Evolutionary conservation across 2,888 invertebrate species (phyloP).

Genomic region (Odontomyia ornata): DNA sequence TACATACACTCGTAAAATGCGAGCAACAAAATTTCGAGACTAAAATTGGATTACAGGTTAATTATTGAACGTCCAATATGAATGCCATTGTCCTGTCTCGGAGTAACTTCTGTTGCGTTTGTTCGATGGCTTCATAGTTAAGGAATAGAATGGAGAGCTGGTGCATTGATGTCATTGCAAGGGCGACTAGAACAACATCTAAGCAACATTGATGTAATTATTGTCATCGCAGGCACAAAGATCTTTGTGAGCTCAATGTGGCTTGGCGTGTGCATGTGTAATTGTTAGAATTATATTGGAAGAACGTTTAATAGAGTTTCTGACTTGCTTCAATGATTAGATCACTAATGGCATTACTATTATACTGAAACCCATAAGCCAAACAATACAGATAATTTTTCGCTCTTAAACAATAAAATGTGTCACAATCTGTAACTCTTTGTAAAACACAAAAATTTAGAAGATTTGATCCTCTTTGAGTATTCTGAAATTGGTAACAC

Average conservation of each 20-base stretch:
- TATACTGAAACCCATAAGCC: no score
- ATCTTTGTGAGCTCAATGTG: constrained; percentile 3
- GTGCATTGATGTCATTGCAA: neutral
- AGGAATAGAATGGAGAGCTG: neutral
- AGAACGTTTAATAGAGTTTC: no score
- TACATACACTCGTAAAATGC: neutral
- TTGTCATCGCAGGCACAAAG: constrained; percentile 16
- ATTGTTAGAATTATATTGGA: neutral
- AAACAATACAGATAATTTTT: no score
- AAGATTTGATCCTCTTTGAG: neutral
- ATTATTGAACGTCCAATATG: constrained; percentile 38
- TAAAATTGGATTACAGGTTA: constrained; percentile 43
- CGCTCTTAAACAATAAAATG: no score
- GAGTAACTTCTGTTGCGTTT: neutral
- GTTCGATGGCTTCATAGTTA: neutral
- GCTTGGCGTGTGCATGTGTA: neutral
- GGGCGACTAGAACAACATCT: constrained; percentile 4
- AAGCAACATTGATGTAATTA: constrained; percentile 28
- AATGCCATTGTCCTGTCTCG: constrained; percentile 11
- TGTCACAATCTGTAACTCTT: neutral
- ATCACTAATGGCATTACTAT: no score
- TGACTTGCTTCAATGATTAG: no score
- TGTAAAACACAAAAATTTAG: neutral
- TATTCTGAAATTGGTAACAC: no score
- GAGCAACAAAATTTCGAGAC: constrained; percentile 17